Evolutionary conservation across 2,797 vertebrate species (phyloP), one percentile per base, ranked within the genome.

Genomic region (Phataginus tricuspis): DNA sequence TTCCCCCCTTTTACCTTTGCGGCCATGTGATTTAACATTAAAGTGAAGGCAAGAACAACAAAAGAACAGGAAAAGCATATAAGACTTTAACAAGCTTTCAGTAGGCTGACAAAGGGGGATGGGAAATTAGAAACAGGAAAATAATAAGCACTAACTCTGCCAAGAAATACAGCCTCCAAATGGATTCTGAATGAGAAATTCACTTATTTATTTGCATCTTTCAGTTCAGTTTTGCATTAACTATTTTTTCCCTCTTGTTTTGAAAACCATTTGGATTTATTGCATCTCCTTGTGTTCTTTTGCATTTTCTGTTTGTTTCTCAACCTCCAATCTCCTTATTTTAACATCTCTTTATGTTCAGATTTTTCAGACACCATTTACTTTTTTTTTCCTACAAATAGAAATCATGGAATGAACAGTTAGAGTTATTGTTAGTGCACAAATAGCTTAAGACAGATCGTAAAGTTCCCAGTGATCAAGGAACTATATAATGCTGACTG

Each of bases 341-440:
- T 98, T 96, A 93, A 95, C 97, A 97, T 93, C 63, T 97, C 86
- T 95, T 98, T 98, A 96, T 96, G 89, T 96, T 96, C 94, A 94
- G 95, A 96, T 98, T 90, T 98, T 98, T 97, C 87, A 97, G 96
- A 92, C 94, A 95, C 71, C 61, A 63, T 97, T 98, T 98, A 96
- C 61, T 88, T 71, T 92, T 79, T 68, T 92, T 95, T 27, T 91
- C 57, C 68, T 95, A 95, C 95, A 85, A 98, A 97, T 97, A 95
- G 93, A 98, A 97, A 97, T 97, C 13, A 2, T 89, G 75, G 90
- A 98, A 97, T 90, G 86, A 98, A 97, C 96, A 97, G 97, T 95
- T 96, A 94, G 98, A 98, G 96, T 98, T 98, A 98, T 97, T 98
- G 98, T 98, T 98, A 98, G 96, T 96, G 97, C 97, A 98, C 97